A percentile compares a stretch with the other conserved stretches of the same genome.
These are phyloP conservation scores for Amphipoea lucens DNA, from an alignment of 2,888 invertebrate species.

Conservation along the genomic window DNA sequence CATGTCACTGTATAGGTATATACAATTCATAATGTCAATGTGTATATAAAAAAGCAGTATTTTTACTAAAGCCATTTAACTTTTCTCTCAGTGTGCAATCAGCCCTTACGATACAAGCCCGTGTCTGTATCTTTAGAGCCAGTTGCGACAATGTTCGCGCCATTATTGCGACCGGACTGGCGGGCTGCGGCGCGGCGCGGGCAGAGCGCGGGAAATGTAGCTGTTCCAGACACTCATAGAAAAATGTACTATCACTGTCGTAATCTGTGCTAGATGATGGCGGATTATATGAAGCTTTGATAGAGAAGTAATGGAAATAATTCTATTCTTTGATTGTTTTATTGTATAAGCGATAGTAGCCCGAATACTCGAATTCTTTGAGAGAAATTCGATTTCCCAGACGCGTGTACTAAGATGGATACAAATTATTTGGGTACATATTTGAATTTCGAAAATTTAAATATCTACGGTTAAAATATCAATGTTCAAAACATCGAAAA, in stretches of 20 bases:
- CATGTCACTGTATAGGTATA: too few relatives aligned
- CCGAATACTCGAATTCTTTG: background rate
- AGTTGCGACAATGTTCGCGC: slow-evolving; percentile 65
- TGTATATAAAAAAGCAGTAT: background rate
- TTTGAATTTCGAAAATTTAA: too few relatives aligned
- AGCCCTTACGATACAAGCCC: slow-evolving; percentile 21
- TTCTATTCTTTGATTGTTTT: background rate
- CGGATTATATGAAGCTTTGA: background rate
- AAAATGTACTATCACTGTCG: slow-evolving; percentile 38
- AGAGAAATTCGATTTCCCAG: background rate
- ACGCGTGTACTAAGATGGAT: background rate
- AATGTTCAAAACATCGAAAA: too few relatives aligned
- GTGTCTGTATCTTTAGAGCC: slow-evolving; percentile 47
- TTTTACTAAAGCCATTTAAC: too few relatives aligned
- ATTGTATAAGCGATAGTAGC: background rate
- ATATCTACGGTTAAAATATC: too few relatives aligned
- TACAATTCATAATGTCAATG: too few relatives aligned
- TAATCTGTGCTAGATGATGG: slow-evolving; percentile 41
- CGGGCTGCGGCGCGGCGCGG: background rate
- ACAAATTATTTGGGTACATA: too few relatives aligned
- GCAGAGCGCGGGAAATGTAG: slow-evolving; percentile 39
- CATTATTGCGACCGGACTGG: slow-evolving; percentile 57
- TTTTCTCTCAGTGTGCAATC: slow-evolving; percentile 17
- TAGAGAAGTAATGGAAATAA: background rate
- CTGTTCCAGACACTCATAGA: slow-evolving; percentile 52